Base-by-base conservation (phyloP, 35 echinoderm and acorn worm species). In the Acanthaster planci region DNA sequence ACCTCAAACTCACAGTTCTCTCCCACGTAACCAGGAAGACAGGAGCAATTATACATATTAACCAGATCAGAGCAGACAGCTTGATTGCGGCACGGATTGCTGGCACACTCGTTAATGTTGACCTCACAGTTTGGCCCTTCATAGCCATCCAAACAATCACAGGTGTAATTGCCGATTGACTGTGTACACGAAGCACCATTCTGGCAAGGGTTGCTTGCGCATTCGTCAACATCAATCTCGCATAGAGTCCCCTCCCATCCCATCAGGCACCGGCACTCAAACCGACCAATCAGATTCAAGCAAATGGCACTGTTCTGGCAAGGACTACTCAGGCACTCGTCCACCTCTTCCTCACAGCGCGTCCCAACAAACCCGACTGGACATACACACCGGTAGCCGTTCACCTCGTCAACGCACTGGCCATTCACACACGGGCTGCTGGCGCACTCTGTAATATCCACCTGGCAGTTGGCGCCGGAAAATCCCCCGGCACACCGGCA, bases 91-190 rank as follows among this genome's bases (percentile, higher is more conserved):
- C 93, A 95, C 5, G 93, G 93, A 54, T 27, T 52, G 56, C 60
- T 79, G 7, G 67, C 59, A 78, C 93, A 95, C 47, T 87, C 84
- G 38, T 95, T 84, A 21, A 75, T 84, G 39, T 91, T 44, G 3
- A 32, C 39, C 67, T 80, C 82, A 76, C 93, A 95, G 21, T 53
- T 76, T 19, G 51, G 1, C 38, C 88, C 93, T 26, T 27, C 31
- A 54, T 56, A 95, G 22, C 93, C 93, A 18, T 10, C 52, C n/a
- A 68, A 55, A 81, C 93, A 95, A 26, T 60, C 79, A 54, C 93
- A 95, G 29, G 15, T 67, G 55, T 84, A 95, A 16, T 58, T 75
- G 50, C 76, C 77, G 32, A 87, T 44, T 27, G 79, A 23, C 32
- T 95, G 88, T 8, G 31, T 47, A 84, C 93, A 95, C 21, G 47